phyloP scores from a whole-genome alignment of 2,797 vertebrate genomes.

The Pseudochaenichthys georgianus region DNA sequence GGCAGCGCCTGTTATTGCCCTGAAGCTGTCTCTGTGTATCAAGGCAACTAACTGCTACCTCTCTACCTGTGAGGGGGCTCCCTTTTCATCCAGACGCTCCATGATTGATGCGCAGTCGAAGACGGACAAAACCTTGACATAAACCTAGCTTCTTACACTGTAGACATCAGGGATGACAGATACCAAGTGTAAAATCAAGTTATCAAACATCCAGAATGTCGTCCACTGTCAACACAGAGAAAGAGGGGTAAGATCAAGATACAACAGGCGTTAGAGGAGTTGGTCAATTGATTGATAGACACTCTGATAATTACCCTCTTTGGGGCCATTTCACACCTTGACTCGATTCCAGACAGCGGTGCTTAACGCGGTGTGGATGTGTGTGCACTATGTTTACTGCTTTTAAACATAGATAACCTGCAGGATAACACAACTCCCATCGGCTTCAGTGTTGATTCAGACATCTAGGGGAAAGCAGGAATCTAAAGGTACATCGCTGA shows the following conservation, averaged over 20 bases:
- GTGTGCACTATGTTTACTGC: background rate
- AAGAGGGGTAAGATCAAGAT: constrained; percentile 6
- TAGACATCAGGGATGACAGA: constrained; percentile 48
- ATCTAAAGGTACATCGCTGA: background rate
- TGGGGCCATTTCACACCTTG: constrained; percentile 43
- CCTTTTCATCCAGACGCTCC: constrained; percentile 33
- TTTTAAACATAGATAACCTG: background rate
- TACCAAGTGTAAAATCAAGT: constrained; percentile 58
- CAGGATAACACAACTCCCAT: constrained; percentile 13
- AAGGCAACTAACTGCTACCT: constrained; percentile 54
- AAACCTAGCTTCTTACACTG: constrained; percentile 40
- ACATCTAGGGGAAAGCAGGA: constrained; percentile 1
- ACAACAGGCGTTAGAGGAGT: constrained; percentile 33
- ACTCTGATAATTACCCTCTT: constrained; percentile 57
- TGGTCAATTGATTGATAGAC: constrained; percentile 57
- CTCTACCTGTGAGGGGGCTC: constrained; percentile 47
- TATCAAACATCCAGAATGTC: constrained; percentile 36
- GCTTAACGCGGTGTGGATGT: constrained; percentile 17
- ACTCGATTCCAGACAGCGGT: constrained; percentile 33
- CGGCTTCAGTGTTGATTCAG: constrained; percentile 27
- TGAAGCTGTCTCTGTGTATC: constrained; percentile 67
- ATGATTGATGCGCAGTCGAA: constrained; percentile 66
- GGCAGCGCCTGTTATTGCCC: constrained; percentile 54
- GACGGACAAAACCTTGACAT: constrained; percentile 58
- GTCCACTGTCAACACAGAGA: constrained; percentile 11